Evolutionary conservation across 2,888 invertebrate species (phyloP).

Genomic region (Synergus laeviventris): DNA sequence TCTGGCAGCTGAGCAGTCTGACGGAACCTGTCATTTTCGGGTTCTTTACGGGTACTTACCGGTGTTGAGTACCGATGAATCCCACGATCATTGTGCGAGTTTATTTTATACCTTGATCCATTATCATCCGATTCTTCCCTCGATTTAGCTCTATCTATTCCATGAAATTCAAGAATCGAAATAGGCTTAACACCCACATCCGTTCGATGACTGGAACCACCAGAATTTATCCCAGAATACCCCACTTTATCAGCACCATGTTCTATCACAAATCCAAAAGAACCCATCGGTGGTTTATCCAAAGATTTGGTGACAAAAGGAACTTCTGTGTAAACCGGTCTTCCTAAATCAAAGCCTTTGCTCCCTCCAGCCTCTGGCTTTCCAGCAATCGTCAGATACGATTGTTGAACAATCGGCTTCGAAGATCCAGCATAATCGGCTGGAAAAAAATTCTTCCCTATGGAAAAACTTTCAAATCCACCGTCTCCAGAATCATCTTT

Average conservation of each 20-base stretch:
- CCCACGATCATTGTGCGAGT: slow-evolving; percentile 12
- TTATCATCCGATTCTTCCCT: slow-evolving; percentile 5
- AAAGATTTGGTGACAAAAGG: slow-evolving; percentile 30
- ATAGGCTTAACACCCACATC: slow-evolving; percentile 13
- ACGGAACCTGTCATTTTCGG: slow-evolving; percentile 32
- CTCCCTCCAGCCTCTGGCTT: neutral
- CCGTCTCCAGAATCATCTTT: neutral
- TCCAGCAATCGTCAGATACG: slow-evolving; percentile 6
- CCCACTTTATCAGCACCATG: slow-evolving; percentile 3
- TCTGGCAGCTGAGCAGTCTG: slow-evolving; percentile 3
- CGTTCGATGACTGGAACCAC: neutral
- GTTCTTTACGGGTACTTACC: neutral
- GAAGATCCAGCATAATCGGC: neutral
- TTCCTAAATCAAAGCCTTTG: slow-evolving; percentile 18
- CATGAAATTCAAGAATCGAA: slow-evolving; percentile 23
- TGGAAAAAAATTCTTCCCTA: slow-evolving; percentile 3
- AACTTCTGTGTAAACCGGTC: slow-evolving; percentile 2
- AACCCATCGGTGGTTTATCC: neutral
- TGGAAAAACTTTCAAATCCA: slow-evolving; percentile 26
- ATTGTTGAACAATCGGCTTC: slow-evolving; percentile 31
- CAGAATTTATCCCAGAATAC: neutral
- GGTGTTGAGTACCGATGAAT: neutral
- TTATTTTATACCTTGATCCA: neutral
- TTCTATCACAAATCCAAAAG: slow-evolving; percentile 31
- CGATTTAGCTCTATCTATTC: slow-evolving; percentile 8